phyloP scores from a whole-genome alignment of 2,113 vertebrate species.

The Gallinago jamesoni region DNA sequence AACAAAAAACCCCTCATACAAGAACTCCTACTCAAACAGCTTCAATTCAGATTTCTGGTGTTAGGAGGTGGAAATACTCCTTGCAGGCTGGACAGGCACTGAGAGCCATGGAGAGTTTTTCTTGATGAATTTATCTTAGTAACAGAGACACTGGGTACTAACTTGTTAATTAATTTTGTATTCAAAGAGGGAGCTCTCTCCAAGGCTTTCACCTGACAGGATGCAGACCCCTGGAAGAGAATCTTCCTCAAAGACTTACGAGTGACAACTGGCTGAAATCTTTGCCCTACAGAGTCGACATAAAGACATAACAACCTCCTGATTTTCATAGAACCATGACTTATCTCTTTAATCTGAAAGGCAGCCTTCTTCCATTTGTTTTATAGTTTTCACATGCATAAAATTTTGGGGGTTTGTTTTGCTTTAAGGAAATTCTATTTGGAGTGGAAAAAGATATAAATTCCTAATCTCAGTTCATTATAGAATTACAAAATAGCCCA shows the following conservation, averaged over 20 bases:
- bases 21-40: not conserved
- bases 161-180: not conserved
- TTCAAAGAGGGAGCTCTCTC: not conserved
- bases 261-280: not conserved
- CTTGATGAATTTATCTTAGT: not conserved
- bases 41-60: not conserved
- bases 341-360: not conserved
- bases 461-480: not conserved
- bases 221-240: not conserved
- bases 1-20: too few species aligned
- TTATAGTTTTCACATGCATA: not conserved
- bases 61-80: not conserved
- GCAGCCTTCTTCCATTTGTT: not conserved
- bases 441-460: not conserved
- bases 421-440: not conserved
- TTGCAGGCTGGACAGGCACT: not conserved
- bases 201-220: not conserved
- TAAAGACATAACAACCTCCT: not conserved
- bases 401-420: not conserved
- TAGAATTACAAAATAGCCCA: not conserved
- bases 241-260: not conserved
- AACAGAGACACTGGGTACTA: not conserved
- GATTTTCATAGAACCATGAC: not conserved
- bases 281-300: not conserved
- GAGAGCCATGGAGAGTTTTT: not conserved